Evolutionary conservation across 64 coral and sea anemone genomes (phyloP), one percentile per base, ranked within the genome.

Genomic region (Porites lutea): DNA sequence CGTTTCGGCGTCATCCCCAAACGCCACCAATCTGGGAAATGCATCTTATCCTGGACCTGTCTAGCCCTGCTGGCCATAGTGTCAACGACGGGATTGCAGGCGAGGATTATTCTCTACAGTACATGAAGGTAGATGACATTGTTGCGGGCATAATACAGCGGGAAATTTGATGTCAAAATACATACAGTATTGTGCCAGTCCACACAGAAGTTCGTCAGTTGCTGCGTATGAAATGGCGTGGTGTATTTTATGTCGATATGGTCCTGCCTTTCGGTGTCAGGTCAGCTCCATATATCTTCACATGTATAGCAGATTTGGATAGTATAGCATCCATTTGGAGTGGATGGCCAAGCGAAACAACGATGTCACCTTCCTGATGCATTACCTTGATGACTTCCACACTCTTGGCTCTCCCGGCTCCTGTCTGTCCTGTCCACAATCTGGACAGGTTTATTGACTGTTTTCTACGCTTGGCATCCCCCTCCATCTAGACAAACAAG

Each of bases 41-140:
- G 95, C 18, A 79, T 2, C 71, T 96, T 11, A 96, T 82, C 22
- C 47, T 96, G 20, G 89, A 96, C 18, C 72, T 91, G 13, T 82
- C 62, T 1, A 65, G 47, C 18, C 77, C 77, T 43, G 11, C 8
- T 15, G 76, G 89, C 21, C 50, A 45, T 74, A 92, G 95, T 46
- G 86, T 89, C 22, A 92, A 92, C 21, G 78, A 89, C 69, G 90
- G 89, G 0, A 96, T 92, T 15, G 27, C 53, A 7, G 48, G 27
- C 13, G 69, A 57, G 13, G 19, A 69, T 2, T 89, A 23, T 13
- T 60, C 90, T 1, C 43, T 92, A 9, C 46, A 59, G 22, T 89
- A 96, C 71, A 59, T 61, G 8, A 55, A 52, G 12, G 72, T 96
- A 8, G 74, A 89, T 14, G 79, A 76, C 18, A 75, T 75, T 0